phyloP scores from a whole-genome alignment of 2,113 vertebrate species.

The Myrmophylax atrothorax region DNA sequence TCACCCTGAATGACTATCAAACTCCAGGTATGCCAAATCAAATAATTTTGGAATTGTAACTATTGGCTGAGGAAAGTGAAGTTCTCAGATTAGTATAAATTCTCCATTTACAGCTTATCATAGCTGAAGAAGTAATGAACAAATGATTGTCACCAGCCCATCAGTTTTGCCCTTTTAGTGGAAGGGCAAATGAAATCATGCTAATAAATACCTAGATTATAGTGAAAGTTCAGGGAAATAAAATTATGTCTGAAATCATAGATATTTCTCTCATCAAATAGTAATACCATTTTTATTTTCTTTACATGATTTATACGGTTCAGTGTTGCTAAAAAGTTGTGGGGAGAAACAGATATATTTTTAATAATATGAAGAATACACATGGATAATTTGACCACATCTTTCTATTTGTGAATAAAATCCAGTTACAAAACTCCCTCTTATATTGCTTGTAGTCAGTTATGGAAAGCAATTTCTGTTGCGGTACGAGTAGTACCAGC shows the following conservation, averaged over 20 bases:
- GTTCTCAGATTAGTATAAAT: not conserved
- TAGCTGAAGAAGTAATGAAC: not conserved
- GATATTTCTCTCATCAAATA: not conserved
- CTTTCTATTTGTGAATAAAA: not conserved
- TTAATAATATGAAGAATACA: not conserved
- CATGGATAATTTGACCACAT: not conserved
- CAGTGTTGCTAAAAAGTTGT: not conserved
- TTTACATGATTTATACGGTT: not conserved
- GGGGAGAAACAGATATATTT: not conserved
- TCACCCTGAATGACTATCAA: not conserved
- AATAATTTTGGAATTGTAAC: not conserved
- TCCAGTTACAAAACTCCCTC: not conserved
- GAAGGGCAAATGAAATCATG: not conserved
- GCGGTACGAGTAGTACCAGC: not conserved
- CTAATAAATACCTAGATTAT: not conserved
- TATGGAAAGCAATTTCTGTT: not conserved
- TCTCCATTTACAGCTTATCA: not conserved
- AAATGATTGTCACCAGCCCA: not conserved
- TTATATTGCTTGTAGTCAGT: not conserved
- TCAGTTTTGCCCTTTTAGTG: not conserved
- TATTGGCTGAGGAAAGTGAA: not conserved
- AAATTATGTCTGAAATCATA: not conserved
- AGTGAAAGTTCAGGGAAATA: not conserved
- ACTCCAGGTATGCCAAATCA: not conserved
- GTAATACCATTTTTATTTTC: accelerated